Conservation (phyloP, 2,113 vertebrate genomes). For the Smithornis capensis region DNA sequence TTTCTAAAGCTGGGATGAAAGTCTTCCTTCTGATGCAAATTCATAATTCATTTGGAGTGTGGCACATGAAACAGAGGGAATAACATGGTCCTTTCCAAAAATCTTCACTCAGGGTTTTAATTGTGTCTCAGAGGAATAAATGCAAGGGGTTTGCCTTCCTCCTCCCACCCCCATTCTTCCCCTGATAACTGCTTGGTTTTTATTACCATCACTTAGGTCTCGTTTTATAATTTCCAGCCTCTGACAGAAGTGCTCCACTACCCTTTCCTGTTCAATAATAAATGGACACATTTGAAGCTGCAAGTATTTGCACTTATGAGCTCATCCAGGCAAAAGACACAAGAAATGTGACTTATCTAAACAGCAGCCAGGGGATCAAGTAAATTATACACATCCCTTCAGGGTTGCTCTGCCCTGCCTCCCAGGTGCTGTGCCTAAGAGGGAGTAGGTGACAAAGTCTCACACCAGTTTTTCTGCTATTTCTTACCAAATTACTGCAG, state of each 20-base stretch:
- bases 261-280: constrained; percentile 49
- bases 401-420: neutral
- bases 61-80: neutral
- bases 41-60: neutral
- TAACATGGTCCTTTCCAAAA: neutral
- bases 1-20: constrained; percentile 22
- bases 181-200: constrained; percentile 35
- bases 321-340: constrained; percentile 12
- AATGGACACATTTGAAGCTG: constrained; percentile 41
- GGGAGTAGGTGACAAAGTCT: neutral
- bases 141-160: neutral
- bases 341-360: neutral
- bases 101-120: constrained; percentile 14
- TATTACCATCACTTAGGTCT: constrained; percentile 12
- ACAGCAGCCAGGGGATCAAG: neutral
- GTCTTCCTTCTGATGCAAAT: constrained; percentile 9
- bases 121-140: constrained; percentile 50
- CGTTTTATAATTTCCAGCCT: constrained; percentile 22
- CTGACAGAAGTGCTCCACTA: constrained; percentile 20
- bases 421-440: neutral
- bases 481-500: neutral
- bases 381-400: neutral
- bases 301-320: constrained; percentile 58
- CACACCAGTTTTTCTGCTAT: neutral
- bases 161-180: neutral